A percentile compares a stretch with the other conserved stretches of the same genome.
Evolutionary conservation across 2,797 vertebrate species (phyloP).

Genomic region (Acomys russatus): DNA sequence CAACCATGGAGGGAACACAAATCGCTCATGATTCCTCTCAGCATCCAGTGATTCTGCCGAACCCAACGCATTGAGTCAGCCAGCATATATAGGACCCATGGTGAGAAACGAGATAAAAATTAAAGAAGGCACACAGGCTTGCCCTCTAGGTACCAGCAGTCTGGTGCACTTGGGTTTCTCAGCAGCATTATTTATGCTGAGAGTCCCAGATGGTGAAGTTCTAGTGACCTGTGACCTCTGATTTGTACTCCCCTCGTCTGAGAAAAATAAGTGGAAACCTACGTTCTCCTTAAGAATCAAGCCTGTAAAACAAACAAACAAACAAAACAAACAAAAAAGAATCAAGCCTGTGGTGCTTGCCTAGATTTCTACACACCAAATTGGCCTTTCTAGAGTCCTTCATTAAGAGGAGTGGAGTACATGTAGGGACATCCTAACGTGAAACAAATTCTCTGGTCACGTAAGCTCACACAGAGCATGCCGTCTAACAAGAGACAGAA

Average conservation of each 20-base stretch:
- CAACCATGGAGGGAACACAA: neutral
- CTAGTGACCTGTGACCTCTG: neutral
- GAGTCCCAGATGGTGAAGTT: neutral
- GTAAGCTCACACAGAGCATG: neutral
- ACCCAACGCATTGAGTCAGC: neutral
- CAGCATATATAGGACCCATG: neutral
- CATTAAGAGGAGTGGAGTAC: neutral
- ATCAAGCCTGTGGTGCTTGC: too few relatives aligned
- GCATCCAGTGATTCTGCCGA: neutral
- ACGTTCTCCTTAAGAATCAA: neutral
- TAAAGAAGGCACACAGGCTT: neutral
- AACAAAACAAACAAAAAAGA: too few relatives aligned
- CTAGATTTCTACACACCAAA: neutral
- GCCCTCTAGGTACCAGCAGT: neutral
- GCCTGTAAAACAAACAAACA: too few relatives aligned
- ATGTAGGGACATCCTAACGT: neutral
- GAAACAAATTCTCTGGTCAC: neutral
- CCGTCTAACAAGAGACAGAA: neutral
- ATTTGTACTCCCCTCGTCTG: neutral
- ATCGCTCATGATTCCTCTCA: neutral
- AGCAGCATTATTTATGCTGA: neutral
- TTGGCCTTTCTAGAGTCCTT: neutral
- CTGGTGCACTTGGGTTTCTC: neutral
- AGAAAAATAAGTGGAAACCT: neutral
- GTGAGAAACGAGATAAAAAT: neutral